Conservation (phyloP, 2,113 vertebrate genomes). For the Ochotona curzoniae region DNA sequence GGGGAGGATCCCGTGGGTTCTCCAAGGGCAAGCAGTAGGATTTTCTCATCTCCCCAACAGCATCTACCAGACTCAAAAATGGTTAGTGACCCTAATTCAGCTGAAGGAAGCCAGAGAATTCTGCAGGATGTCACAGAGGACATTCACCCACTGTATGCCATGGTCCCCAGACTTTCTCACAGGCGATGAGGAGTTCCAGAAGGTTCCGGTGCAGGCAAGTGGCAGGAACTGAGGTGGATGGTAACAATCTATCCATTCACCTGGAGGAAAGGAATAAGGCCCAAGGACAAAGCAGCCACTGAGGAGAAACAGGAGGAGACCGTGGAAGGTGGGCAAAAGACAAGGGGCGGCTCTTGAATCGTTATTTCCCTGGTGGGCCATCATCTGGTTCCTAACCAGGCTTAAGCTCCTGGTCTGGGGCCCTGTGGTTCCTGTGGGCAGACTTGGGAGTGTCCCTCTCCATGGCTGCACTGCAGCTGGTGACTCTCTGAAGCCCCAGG, state of each 20-base stretch:
- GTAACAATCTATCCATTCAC: conserved; percentile 19
- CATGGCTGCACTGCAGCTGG: conserved; percentile 11
- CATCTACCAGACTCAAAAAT: conserved; percentile 1
- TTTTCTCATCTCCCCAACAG: conserved; percentile 24
- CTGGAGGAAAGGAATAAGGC: not conserved
- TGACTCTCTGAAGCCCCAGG: conserved; percentile 4
- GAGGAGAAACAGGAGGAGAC: not conserved
- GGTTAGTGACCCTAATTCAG: not conserved
- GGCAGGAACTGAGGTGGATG: not conserved
- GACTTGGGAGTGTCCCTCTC: not conserved
- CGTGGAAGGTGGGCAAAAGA: not conserved
- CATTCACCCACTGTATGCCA: not conserved
- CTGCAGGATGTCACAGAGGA: not conserved
- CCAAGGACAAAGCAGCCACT: not conserved
- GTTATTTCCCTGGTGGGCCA: not conserved
- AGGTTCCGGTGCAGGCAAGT: conserved; percentile 37
- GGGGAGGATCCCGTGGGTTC: not conserved
- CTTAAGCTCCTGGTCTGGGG: conserved; percentile 10
- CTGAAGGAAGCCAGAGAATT: conserved; percentile 25
- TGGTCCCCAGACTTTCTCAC: conserved; percentile 29
- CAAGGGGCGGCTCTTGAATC: not conserved
- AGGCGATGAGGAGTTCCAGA: not conserved
- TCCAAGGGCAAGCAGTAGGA: conserved; percentile 6
- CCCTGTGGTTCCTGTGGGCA: not conserved
- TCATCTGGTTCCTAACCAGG: not conserved